phyloP scores from a whole-genome alignment of 2,888 invertebrate genomes.

The Drosophila siamana region DNA sequence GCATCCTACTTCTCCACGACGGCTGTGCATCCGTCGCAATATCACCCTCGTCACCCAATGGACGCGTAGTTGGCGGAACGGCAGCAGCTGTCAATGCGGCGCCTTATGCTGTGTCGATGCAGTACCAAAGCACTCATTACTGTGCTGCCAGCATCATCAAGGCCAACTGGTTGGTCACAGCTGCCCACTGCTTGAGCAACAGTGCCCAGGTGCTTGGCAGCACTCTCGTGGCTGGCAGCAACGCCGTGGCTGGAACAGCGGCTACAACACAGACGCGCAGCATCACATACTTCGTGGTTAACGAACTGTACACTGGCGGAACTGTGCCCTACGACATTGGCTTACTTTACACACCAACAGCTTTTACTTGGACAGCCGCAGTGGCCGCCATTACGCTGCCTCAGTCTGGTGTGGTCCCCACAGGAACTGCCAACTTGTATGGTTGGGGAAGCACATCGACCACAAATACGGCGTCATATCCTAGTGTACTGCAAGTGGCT shows the following conservation, averaged over 20 bases:
- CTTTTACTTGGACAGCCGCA: constrained; percentile 77
- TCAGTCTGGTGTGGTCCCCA: constrained; percentile 51
- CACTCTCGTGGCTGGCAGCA: constrained; percentile 79
- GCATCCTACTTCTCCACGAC: constrained; percentile 31
- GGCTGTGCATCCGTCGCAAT: constrained; percentile 42
- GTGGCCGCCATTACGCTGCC: constrained; percentile 77
- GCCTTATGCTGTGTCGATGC: constrained; percentile 83
- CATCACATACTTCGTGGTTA: constrained; percentile 72
- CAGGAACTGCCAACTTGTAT: constrained; percentile 77
- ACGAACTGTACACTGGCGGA: constrained; percentile 82
- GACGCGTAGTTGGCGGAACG: constrained; percentile 79
- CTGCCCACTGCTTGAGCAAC: constrained; percentile 82
- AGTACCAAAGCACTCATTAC: constrained; percentile 75
- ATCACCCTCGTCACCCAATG: constrained; percentile 37
- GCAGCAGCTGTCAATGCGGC: constrained; percentile 74
- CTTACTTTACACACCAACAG: constrained; percentile 75
- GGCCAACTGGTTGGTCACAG: constrained; percentile 82
- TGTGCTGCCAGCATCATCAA: constrained; percentile 83
- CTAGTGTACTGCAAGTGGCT: constrained; percentile 78
- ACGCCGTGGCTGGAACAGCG: constrained; percentile 72
- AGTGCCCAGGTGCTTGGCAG: constrained; percentile 69
- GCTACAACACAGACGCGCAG: constrained; percentile 73
- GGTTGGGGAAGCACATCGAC: constrained; percentile 84
- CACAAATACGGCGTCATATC: constrained; percentile 67
- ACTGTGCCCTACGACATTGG: constrained; percentile 83